Conservation (phyloP, 2,113 vertebrate species). For the Varanus komodoensis region DNA sequence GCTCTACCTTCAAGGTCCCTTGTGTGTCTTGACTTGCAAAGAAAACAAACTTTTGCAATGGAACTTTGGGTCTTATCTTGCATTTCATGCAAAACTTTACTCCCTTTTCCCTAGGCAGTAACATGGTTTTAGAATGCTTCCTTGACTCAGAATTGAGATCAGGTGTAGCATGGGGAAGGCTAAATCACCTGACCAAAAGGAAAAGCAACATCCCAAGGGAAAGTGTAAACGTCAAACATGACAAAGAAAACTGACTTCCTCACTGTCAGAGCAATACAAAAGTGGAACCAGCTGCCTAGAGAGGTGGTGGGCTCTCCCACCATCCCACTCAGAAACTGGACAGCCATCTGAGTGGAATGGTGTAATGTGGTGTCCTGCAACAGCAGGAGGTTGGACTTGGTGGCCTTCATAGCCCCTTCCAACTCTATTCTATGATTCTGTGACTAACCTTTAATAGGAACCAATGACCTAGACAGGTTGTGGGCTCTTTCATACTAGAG, state of each 20-base stretch:
- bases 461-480: no score
- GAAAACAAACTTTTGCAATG: not conserved
- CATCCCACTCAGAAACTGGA: no score
- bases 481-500: no score
- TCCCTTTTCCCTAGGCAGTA: no score
- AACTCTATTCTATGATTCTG: no score
- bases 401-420: no score
- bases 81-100: not conserved
- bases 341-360: no score
- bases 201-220: not conserved
- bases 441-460: not conserved
- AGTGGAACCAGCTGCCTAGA: no score
- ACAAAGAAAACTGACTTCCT: not conserved
- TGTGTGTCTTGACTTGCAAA: constrained; percentile 2
- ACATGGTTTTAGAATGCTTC: not conserved
- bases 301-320: no score
- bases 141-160: not conserved
- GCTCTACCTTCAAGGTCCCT: not conserved
- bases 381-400: no score
- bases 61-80: not conserved
- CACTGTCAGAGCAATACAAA: no score
- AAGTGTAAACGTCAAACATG: not conserved
- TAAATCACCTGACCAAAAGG: not conserved
- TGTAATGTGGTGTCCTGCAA: no score
- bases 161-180: not conserved